phyloP scores from a whole-genome alignment of 2,797 vertebrate genomes.

The Gadopsis marmoratus region DNA sequence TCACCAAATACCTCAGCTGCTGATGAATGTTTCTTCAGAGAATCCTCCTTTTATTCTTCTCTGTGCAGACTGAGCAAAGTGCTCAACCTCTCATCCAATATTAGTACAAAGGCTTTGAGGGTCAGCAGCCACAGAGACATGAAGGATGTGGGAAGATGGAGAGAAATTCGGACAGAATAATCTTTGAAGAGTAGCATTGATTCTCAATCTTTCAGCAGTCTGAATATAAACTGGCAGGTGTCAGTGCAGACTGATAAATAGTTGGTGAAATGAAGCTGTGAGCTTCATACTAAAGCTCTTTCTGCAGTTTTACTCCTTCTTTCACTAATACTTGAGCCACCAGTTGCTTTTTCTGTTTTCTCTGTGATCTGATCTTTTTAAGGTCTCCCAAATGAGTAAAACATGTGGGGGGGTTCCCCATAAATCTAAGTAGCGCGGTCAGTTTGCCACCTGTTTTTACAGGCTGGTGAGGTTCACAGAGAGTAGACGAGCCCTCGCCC shows the following conservation, averaged over 20 bases:
- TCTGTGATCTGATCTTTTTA: conserved; percentile 64
- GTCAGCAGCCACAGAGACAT: conserved; percentile 5
- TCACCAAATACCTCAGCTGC: conserved; percentile 72
- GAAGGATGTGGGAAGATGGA: conserved; percentile 27
- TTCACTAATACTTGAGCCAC: conserved; percentile 27
- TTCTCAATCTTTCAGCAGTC: conserved; percentile 3
- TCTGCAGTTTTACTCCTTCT: conserved; percentile 32
- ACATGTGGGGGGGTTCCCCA: conserved; percentile 75
- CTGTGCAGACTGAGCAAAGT: conserved; percentile 25
- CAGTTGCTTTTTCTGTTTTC: conserved; percentile 40
- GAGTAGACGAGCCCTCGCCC: conserved; percentile 42
- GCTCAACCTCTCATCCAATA: conserved; percentile 37
- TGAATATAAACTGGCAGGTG: neutral
- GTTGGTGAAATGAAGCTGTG: conserved; percentile 26
- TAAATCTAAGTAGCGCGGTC: conserved; percentile 70
- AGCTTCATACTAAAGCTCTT: conserved; percentile 22
- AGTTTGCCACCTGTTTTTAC: conserved; percentile 78
- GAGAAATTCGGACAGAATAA: conserved; percentile 16
- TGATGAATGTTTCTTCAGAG: conserved; percentile 60
- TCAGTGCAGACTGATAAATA: conserved; percentile 31
- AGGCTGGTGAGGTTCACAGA: conserved; percentile 60
- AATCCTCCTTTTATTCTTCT: conserved; percentile 44
- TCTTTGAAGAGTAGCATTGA: conserved; percentile 12
- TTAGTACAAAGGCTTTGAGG: neutral
- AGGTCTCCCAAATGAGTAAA: conserved; percentile 72